Percentiles rank a stretch among this genome's conserved stretches.
Conservation (phyloP, 2,888 invertebrate species). For the Ptychoptera albimana region DNA sequence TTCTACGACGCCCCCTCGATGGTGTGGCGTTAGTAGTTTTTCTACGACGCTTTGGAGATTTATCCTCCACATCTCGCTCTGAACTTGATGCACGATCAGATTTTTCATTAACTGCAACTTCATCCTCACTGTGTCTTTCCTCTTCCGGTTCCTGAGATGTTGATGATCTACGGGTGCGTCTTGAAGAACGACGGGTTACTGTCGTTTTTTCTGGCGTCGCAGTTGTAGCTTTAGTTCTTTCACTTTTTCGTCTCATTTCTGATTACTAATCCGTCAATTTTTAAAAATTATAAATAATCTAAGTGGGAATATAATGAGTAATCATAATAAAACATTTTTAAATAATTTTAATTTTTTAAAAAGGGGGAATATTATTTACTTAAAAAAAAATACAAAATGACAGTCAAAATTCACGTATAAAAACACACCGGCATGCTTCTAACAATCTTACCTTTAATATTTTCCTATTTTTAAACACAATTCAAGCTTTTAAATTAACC, state of each 20-base stretch:
- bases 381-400: no score
- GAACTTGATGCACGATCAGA: conserved; percentile 11
- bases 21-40: neutral
- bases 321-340: no score
- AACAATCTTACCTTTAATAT: no score
- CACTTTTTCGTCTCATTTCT: conserved; percentile 59
- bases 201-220: conserved; percentile 32
- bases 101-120: conserved; percentile 15
- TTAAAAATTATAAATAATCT: no score
- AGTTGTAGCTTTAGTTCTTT: conserved; percentile 47
- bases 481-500: no score
- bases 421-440: no score
- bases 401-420: no score
- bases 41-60: conserved; percentile 2
- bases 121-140: conserved; percentile 13
- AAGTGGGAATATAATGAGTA: no score
- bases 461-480: no score
- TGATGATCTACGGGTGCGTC: conserved; percentile 31
- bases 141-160: conserved; percentile 20
- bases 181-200: conserved; percentile 30
- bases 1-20: conserved; percentile 1
- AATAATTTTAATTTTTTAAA: no score
- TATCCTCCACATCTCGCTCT: conserved; percentile 9
- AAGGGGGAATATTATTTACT: no score
- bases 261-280: neutral